Percentiles rank a stretch among this genome's conserved stretches.
These are phyloP conservation scores for Aselliscus stoliczkanus DNA, from an alignment of 2,797 vertebrate genomes.

Conservation along the genomic window DNA sequence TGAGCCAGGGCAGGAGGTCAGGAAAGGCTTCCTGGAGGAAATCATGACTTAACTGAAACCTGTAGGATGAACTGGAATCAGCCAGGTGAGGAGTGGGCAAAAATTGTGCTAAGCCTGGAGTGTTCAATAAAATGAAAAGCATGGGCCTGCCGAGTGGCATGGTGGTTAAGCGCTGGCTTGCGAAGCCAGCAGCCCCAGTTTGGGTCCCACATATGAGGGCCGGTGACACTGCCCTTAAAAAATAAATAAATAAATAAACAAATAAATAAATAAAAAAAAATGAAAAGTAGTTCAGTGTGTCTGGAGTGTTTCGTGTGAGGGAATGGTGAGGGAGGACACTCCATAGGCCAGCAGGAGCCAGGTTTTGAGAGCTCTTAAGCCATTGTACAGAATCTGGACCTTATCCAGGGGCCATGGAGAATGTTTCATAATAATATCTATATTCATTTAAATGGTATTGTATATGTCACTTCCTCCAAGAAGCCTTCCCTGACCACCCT, in stretches of 20 bases:
- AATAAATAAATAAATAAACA: too few relatives aligned
- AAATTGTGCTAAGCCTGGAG: neutral
- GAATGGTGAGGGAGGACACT: neutral
- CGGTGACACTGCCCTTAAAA: too few relatives aligned
- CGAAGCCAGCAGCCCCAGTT: too few relatives aligned
- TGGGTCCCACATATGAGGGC: too few relatives aligned
- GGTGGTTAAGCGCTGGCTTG: too few relatives aligned
- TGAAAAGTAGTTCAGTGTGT: neutral
- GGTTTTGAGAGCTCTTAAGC: neutral
- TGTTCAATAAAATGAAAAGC: neutral
- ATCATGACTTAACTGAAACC: neutral
- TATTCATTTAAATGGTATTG: neutral
- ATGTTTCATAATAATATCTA: neutral
- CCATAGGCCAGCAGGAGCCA: neutral
- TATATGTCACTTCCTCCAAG: neutral
- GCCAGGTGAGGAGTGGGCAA: neutral
- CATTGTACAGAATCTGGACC: neutral
- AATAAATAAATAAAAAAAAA: too few relatives aligned
- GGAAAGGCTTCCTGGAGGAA: neutral
- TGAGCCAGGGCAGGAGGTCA: neutral
- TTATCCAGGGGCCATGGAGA: neutral
- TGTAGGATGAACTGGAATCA: neutral
- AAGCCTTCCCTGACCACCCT: neutral
- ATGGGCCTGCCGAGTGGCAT: too few relatives aligned
- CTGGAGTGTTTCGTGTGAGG: neutral